Evolutionary conservation across 2,113 vertebrate genomes (phyloP), one percentile per base, ranked within the genome.

Genomic region (Osmerus eperlanus): DNA sequence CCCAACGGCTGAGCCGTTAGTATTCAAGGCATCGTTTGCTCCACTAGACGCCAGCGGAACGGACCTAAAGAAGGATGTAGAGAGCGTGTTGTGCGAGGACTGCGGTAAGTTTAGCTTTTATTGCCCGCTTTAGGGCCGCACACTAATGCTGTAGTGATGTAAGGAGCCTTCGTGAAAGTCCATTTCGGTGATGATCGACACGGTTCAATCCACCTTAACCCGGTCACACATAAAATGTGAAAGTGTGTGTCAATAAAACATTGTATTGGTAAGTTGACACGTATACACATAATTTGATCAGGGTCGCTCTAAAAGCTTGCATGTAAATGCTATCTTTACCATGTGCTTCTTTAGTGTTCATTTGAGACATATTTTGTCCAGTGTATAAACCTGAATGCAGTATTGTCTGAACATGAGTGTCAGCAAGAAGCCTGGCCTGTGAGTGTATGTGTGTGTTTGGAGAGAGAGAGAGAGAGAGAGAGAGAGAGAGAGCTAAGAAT

Each of bases 61-160:
- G 90, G 95, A 95, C 88, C 93, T 94, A 83, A 97, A 97, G 91
- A 96, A 94, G 90, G 95, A 97, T 89, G 95, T 97, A 90, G 94
- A 92, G 89, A 89, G 93, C 90, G 93, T 96, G 91, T 89, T 98
- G 87, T 98, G 96, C 92, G 92, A 94, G 76, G 94, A 96, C 92
- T 98, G 96, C 96, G 96, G 96, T 98, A 95, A 95, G 96, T 95
- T 90, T 83, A 67, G 81, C 75, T 83, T 84, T 74, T 71, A 61
- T 56, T 74, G 76, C 78, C n/a, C 83, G 86, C 82, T 86, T 67
- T 68, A 52, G 74, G 71, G 78, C 69, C 60, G 81, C 87, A 77
- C 54, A 21, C 79, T 75, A 67, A 83, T 81, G 79, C 77, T 78
- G 81, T 74, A 76, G 82, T 84, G 84, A 87, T 88, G 83, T 65